Conservation (phyloP, 2,113 vertebrate species). For the Puffinus mauretanicus region DNA sequence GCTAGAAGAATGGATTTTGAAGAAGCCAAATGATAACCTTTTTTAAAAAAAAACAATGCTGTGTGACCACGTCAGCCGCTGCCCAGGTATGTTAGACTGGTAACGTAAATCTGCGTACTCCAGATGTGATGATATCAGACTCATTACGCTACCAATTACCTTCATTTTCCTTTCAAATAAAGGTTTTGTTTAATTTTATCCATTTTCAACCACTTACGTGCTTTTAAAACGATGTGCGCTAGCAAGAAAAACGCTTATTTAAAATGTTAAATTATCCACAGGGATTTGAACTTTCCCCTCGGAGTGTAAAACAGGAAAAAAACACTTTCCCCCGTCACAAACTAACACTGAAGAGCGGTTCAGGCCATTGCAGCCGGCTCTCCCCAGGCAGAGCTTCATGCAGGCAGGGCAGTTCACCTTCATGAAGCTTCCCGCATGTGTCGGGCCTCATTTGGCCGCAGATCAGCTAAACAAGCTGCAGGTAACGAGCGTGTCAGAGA, state of each 20-base stretch:
- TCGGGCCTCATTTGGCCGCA: not conserved
- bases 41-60: not conserved
- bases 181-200: not conserved
- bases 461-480: not conserved
- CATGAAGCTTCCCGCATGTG: too few relatives aligned
- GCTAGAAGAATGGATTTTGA: not conserved
- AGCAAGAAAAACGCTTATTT: too few relatives aligned
- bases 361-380: not conserved
- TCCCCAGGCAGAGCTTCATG: not conserved
- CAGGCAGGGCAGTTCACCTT: not conserved
- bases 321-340: not conserved
- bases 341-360: not conserved
- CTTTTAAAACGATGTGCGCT: not conserved
- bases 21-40: too few relatives aligned
- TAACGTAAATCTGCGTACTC: too few relatives aligned
- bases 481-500: not conserved
- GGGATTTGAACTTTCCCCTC: not conserved
- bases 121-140: too few relatives aligned
- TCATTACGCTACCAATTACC: rapidly evolving
- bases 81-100: not conserved
- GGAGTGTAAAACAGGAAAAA: not conserved
- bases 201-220: not conserved
- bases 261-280: not conserved
- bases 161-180: not conserved
- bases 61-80: too few relatives aligned